These are phyloP conservation scores for Ceraclea dissimilis DNA, from an alignment of 2,888 invertebrate genomes.

Conservation along the genomic window DNA sequence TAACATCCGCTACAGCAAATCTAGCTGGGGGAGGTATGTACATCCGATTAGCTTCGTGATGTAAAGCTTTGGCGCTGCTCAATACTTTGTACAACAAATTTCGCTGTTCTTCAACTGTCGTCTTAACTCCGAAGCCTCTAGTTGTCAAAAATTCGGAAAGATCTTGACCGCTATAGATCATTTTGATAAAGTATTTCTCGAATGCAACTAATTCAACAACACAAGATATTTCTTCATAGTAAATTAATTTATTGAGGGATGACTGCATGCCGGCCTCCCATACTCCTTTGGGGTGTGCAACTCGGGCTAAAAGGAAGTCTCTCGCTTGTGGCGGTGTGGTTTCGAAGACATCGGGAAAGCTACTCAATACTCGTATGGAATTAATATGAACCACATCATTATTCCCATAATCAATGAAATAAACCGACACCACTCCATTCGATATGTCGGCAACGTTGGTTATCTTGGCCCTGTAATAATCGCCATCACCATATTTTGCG, in stretches of 20 bases:
- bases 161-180: slow-evolving; percentile 45
- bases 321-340: slow-evolving; percentile 51
- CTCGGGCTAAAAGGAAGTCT: slow-evolving; percentile 52
- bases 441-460: slow-evolving; percentile 40
- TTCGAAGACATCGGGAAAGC: slow-evolving; percentile 43
- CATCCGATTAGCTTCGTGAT: neutral
- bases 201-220: slow-evolving; percentile 38
- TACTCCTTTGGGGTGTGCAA: slow-evolving; percentile 43
- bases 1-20: neutral
- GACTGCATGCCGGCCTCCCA: slow-evolving; percentile 47
- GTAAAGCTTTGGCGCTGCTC: slow-evolving; percentile 10
- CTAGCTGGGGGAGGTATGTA: slow-evolving; percentile 4
- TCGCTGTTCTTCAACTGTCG: slow-evolving; percentile 45
- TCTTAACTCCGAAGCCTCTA: slow-evolving; percentile 40
- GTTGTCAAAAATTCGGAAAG: slow-evolving; percentile 41
- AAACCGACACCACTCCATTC: slow-evolving; percentile 51
- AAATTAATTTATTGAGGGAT: slow-evolving; percentile 40
- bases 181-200: slow-evolving; percentile 39
- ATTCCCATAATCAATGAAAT: slow-evolving; percentile 63
- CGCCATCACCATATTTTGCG: slow-evolving; percentile 59
- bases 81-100: slow-evolving; percentile 26
- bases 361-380: slow-evolving; percentile 51
- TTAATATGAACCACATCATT: slow-evolving; percentile 51
- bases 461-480: slow-evolving; percentile 58
- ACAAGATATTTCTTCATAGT: slow-evolving; percentile 39